Evolutionary conservation across 53 echinoderm and acorn worm genomes (phyloP), one percentile per base, ranked within the genome.

Genomic region (Henricia sp.): DNA sequence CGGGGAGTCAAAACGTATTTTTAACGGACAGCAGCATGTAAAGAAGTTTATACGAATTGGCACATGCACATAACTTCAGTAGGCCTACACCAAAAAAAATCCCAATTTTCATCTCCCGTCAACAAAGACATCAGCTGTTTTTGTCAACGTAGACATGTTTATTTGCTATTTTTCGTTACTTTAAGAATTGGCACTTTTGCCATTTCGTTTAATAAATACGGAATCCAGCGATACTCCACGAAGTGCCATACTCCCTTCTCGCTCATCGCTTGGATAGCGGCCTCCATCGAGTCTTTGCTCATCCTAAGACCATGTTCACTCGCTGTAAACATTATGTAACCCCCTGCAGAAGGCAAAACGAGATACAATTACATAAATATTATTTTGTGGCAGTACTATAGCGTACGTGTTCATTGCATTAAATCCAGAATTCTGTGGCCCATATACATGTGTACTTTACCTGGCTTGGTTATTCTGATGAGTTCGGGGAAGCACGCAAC

Each of bases 311-410:
- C 29, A 3, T 32, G 62, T 21, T 43, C 63, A 23, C 63, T 63
- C 33, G 42, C 35, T 2, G 80, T 80, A 27, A 80, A 80, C 35
- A 80, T 63, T n/a, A 80, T 46, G 80, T 63, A 64, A 17, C 80
- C 80, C 6, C 80, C 80, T 77, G 19, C 2, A 5, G 3, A 26
- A 26, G 19, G 4, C 3, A 58, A 26, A 19, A 19, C 26, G 9
- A 21, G 27, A 27, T 6, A 21, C 19, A 17, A 53, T 17, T 53
- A 19, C 19, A 19, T 19, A 53, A 3, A 19, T 6, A 8, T 53
- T 17, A 16, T 10, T 3, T 53, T 63, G 13, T 58, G 3, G 28
- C n/a, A 26, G 21, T 10, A 14, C 20, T 59, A 25, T 6, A 21
- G 28, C 2, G 12, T 2, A 1, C 28, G 23, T 17, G 28, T 12